Evolutionary conservation across 2,888 invertebrate genomes (phyloP).

Genomic region (Rhingia campestris): DNA sequence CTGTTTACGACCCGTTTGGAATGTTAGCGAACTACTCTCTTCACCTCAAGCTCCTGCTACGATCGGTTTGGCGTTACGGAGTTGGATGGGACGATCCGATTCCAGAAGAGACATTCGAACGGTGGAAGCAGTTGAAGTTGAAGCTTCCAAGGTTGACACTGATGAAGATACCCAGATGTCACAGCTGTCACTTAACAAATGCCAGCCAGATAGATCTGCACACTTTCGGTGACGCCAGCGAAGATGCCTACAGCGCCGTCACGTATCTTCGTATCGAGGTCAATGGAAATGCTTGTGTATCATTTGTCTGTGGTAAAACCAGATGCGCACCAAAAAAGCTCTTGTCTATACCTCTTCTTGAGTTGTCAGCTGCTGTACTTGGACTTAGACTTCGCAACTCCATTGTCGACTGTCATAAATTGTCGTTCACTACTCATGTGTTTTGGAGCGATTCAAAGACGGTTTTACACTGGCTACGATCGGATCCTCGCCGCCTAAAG

Average conservation of each 20-base stretch:
- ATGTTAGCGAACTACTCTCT: conserved; percentile 3
- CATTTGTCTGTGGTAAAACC: conserved; percentile 18
- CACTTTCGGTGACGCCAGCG: conserved; percentile 32
- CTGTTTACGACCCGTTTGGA: conserved; percentile 4
- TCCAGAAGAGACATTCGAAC: background rate
- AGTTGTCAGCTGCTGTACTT: conserved; percentile 22
- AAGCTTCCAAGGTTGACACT: conserved; percentile 9
- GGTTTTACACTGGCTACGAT: too few relatives aligned
- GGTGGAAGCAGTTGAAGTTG: conserved; percentile 5
- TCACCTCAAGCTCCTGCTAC: background rate
- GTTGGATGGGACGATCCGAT: conserved; percentile 13
- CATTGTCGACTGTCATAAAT: background rate
- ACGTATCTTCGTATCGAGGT: conserved; percentile 27
- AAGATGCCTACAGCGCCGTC: conserved; percentile 36
- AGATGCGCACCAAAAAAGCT: conserved; percentile 18
- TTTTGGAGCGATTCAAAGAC: too few relatives aligned
- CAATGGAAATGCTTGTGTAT: background rate
- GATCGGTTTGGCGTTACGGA: conserved; percentile 1
- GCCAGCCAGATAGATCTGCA: conserved; percentile 2
- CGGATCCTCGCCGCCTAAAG: too few relatives aligned
- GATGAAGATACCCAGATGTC: conserved; percentile 12
- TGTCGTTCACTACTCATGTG: too few relatives aligned
- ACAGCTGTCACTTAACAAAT: background rate
- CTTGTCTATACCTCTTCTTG: conserved; percentile 14
- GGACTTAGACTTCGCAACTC: conserved; percentile 9